Evolutionary conservation across 2,888 invertebrate genomes (phyloP).

Genomic region (Trachelus stipa): DNA sequence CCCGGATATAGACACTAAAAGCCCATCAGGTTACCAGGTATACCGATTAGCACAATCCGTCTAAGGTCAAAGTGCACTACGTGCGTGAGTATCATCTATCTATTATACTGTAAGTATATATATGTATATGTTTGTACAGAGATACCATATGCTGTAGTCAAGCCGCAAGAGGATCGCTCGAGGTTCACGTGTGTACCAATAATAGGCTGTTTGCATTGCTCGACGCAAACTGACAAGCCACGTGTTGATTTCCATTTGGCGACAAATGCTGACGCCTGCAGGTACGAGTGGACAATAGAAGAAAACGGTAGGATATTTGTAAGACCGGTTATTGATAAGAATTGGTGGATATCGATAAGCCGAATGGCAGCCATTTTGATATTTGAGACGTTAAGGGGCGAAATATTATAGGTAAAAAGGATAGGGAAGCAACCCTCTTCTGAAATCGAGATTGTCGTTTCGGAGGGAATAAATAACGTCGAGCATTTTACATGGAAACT

Average conservation of each 20-base stretch:
- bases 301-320: neutral
- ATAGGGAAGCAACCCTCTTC: neutral
- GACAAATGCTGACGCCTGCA: neutral
- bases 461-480: neutral
- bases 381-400: neutral
- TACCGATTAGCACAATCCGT: neutral
- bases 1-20: neutral
- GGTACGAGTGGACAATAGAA: neutral
- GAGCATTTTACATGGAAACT: no score
- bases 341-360: neutral
- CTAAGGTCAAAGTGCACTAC: neutral
- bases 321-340: neutral
- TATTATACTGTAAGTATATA: neutral
- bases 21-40: neutral
- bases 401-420: neutral
- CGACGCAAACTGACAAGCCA: slow-evolving; percentile 2
- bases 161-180: slow-evolving; percentile 2
- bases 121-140: neutral
- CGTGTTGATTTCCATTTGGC: slow-evolving; percentile 6
- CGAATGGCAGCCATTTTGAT: neutral
- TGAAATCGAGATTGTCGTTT: neutral
- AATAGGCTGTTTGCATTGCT: neutral
- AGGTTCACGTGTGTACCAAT: slow-evolving; percentile 4
- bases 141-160: neutral
- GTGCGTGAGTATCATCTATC: neutral